Evolutionary conservation across 2,888 invertebrate genomes (phyloP), one percentile per base, ranked within the genome.

Genomic region (Zygaena filipendulae): DNA sequence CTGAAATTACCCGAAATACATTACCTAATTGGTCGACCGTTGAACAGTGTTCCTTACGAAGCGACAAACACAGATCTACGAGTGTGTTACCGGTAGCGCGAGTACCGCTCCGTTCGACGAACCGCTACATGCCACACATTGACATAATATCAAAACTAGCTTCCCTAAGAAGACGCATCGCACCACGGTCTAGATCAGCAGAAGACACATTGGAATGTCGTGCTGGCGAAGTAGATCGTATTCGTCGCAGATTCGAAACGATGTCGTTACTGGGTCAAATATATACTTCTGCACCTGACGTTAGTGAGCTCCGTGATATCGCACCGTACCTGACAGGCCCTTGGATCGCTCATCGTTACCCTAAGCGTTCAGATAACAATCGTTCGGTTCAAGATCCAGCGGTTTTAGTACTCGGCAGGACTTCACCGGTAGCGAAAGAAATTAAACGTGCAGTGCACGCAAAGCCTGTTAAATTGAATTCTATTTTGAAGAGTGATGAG

Each of bases 71-170:
- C 39, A 67, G 45, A 48, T 40, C 77, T n/a, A n/a, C n/a, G n/a
- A 4, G 7, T 6, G 61, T 75, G 32, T 84, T 88, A 1, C 89
- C 90, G 0, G 85, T 89, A 26, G 85, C 84, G 5, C 75, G 83
- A 20, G 68, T 83, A 18, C 85, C 86, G 1, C 67, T 90, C 16
- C 80, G 85, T 18, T 74, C 84, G 1, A 85, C 85, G 30, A 88
- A 91, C 52, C 83, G 91, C 8, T 86, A 86, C 39, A 92, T 93
- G 92, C 92, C 93, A 0, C 92, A 90, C 49, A 92, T 93, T 41
- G 92, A 93, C 47, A 87, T 93, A n/a, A 94, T 93, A 45, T 92
- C 92, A 45, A 92, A 93, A 68, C 84, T 91, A 30, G 92, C 92
- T 0, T 82, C 86, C 1, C 64, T 90, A 16, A 79, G 83, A 24